Conservation (phyloP, 1,140 invertebrate species). For the Drosophila melanogaster region DNA sequence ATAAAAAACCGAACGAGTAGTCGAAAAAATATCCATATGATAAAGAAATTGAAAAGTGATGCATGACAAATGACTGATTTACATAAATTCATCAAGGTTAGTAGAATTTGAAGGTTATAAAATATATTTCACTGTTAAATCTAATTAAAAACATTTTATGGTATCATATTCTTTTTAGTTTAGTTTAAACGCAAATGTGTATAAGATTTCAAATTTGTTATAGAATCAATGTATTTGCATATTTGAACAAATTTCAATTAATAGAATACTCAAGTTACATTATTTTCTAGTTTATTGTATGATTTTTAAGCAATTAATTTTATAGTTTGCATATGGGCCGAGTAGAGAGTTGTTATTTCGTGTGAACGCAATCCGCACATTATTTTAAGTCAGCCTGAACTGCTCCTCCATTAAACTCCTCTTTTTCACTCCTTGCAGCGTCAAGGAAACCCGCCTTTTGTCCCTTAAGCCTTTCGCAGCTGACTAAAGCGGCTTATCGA, state of each 20-base stretch:
- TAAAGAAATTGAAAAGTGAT: constrained; percentile 9
- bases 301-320: too few relatives aligned
- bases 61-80: constrained; percentile 31
- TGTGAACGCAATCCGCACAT: not conserved
- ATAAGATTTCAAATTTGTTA: too few relatives aligned
- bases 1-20: constrained; percentile 8
- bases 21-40: constrained; percentile 11
- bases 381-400: not conserved
- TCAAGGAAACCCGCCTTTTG: not conserved
- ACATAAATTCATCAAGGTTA: constrained; percentile 1
- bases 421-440: not conserved
- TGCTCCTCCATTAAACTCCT: not conserved
- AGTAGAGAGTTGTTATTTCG: too few relatives aligned
- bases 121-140: not conserved
- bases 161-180: too few relatives aligned
- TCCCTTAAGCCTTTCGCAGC: constrained; percentile 29
- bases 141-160: not conserved
- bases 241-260: too few relatives aligned
- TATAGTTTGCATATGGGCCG: too few relatives aligned
- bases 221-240: too few relatives aligned
- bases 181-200: too few relatives aligned
- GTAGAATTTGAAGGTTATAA: not conserved
- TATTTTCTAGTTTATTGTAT: too few relatives aligned
- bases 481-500: constrained; percentile 56
- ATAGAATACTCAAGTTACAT: too few relatives aligned